A percentile compares a stretch with the other conserved stretches of the same genome.
phyloP scores from a whole-genome alignment of 1,140 invertebrate species.

The Aphaenogaster floridana region DNA sequence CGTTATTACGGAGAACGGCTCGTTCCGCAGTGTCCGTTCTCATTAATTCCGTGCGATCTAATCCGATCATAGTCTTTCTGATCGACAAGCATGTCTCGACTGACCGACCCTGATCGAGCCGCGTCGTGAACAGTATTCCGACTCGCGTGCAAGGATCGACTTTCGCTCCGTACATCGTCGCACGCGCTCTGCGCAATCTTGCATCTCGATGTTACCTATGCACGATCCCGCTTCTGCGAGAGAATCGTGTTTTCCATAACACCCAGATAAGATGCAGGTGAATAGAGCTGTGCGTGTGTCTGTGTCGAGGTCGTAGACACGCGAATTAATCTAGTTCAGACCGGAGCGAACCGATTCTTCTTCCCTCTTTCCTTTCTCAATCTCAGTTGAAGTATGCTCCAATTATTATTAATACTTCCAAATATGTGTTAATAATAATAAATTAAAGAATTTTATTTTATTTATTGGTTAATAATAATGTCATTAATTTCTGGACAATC shows the following conservation, averaged over 20 bases:
- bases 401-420: background rate
- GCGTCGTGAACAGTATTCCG: constrained; percentile 65
- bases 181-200: constrained; percentile 77
- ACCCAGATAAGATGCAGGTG: constrained; percentile 50
- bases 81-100: constrained; percentile 27
- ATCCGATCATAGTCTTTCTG: constrained; percentile 40
- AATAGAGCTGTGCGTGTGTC: background rate
- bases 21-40: constrained; percentile 30
- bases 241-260: constrained; percentile 68
- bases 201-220: constrained; percentile 64
- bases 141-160: constrained; percentile 71
- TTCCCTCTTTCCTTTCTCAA: constrained; percentile 28
- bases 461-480: background rate
- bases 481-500: background rate
- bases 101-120: constrained; percentile 67
- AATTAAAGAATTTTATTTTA: too few relatives aligned
- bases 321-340: constrained; percentile 63
- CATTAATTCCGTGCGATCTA: constrained; percentile 48
- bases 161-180: constrained; percentile 75
- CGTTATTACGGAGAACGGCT: constrained; percentile 4
- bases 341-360: constrained; percentile 55
- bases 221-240: constrained; percentile 53
- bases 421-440: constrained; percentile 1
- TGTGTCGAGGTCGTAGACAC: constrained; percentile 60
- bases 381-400: background rate